Percentiles rank a stretch among this genome's conserved stretches.
These are phyloP conservation scores for Leptinotarsa undecemlineata DNA, from an alignment of 1,140 invertebrate species.

Conservation along the genomic window DNA sequence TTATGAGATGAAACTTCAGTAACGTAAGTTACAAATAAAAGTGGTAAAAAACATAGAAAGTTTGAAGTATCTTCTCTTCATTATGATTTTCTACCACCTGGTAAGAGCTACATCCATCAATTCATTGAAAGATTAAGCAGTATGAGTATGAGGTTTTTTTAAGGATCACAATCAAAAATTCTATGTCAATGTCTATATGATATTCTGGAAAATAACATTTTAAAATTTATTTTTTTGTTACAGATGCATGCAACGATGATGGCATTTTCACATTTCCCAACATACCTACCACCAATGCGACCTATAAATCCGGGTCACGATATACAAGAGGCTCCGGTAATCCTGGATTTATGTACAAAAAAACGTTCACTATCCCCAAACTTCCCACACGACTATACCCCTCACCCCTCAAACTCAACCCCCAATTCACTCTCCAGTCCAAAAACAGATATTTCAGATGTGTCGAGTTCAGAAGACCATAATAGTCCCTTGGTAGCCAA, in stretches of 20 bases:
- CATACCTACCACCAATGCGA: background rate
- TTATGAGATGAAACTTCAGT: no score
- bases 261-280: background rate
- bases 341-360: conserved; percentile 15
- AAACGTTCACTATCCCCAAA: background rate
- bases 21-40: no score
- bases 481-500: background rate
- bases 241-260: conserved; percentile 4
- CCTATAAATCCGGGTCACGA: conserved; percentile 10
- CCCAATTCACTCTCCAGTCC: background rate
- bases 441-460: conserved; percentile 13
- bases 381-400: conserved; percentile 4
- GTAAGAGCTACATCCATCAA: no score
- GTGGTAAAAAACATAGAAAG: no score
- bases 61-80: no score
- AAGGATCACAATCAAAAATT: no score
- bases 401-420: background rate
- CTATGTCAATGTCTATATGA: no score
- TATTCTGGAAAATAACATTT: no score
- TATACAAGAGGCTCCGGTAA: background rate
- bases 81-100: no score
- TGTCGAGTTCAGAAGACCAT: conserved; percentile 10
- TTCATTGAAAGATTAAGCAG: no score
- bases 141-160: no score
- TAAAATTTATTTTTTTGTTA: background rate